Evolutionary conservation across 2,797 vertebrate genomes (phyloP), one percentile per base, ranked within the genome.

Genomic region (Cuculus canorus): DNA sequence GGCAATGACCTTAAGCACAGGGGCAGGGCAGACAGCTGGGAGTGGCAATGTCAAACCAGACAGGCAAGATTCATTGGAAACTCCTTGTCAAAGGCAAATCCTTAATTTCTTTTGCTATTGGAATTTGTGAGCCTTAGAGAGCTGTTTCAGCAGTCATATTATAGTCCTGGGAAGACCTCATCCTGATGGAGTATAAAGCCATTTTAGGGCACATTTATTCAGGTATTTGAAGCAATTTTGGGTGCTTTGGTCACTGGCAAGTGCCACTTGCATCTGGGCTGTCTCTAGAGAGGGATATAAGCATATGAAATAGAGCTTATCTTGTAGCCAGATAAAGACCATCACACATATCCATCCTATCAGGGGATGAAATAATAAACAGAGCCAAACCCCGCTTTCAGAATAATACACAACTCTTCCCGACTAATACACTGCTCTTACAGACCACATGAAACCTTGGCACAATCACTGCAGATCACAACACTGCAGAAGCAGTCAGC

Each of bases 41-140:
- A 96, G 92, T 1, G 52, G 83, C 66, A 53, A 56, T 3, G 70
- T 63, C 90, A 88, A 95, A 96, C 95, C 86, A 88, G 96, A 92
- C 28, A 63, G 60, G 52, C 88, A 85, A 73, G 96, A 95, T 86
- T 88, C 78, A 82, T 11, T 90, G 56, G 83, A 90, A 90, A 90
- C 68, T 90, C 76, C 82, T 81, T 43, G 52, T 79, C 90, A 90
- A 79, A 85, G 39, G 45, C 80, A 96, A 94, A 92, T 78, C 73
- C 48, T 82, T 56, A 13, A 30, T 53, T 68, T 90, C 81, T 53
- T 73, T 77, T 91, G 54, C 63, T n/a, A 60, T 16, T 84, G 65
- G 50, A 86, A 83, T 84, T 45, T 27, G 17, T 77, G 77, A 92
- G 0, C 59, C 54, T 90, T 70, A 79, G 54, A 79, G 56, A 86